A percentile compares a stretch with the other conserved stretches of the same genome.
Conservation (phyloP, 1,140 invertebrate genomes). For the Pseudobourletiella spinata region DNA sequence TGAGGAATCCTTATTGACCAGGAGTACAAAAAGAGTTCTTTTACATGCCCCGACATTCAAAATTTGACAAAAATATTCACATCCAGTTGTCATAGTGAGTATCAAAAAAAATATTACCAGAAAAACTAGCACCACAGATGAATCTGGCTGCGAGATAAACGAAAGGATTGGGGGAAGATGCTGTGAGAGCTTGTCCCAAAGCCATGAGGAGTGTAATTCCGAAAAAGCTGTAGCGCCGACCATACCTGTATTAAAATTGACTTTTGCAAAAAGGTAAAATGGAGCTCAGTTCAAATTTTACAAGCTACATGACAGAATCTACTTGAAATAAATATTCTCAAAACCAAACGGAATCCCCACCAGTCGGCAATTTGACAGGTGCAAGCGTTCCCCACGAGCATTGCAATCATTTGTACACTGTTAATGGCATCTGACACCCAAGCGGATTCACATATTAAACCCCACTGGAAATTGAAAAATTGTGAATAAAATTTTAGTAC, state of each 20-base stretch:
- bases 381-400: conserved; percentile 7
- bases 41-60: background rate
- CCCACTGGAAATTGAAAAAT: conserved; percentile 12
- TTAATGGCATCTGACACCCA: conserved; percentile 21
- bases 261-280: background rate
- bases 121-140: conserved; percentile 5
- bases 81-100: background rate
- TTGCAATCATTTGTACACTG: conserved; percentile 22
- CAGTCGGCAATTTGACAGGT: conserved; percentile 24
- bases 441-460: conserved; percentile 7
- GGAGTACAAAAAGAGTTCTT: background rate
- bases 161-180: background rate
- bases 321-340: conserved; percentile 13
- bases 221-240: background rate
- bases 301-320: background rate
- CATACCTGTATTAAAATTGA: conserved; percentile 13
- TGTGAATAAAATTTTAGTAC: no score
- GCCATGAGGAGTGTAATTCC: conserved; percentile 2
- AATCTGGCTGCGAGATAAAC: conserved; percentile 11
- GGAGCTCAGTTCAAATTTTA: background rate
- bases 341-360: no score
- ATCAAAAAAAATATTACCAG: conserved; percentile 1
- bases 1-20: conserved; percentile 18
- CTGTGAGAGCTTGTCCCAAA: background rate
- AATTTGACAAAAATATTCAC: background rate